phyloP scores from a whole-genome alignment of 2,113 vertebrate genomes.

The Zosterops lateralis region DNA sequence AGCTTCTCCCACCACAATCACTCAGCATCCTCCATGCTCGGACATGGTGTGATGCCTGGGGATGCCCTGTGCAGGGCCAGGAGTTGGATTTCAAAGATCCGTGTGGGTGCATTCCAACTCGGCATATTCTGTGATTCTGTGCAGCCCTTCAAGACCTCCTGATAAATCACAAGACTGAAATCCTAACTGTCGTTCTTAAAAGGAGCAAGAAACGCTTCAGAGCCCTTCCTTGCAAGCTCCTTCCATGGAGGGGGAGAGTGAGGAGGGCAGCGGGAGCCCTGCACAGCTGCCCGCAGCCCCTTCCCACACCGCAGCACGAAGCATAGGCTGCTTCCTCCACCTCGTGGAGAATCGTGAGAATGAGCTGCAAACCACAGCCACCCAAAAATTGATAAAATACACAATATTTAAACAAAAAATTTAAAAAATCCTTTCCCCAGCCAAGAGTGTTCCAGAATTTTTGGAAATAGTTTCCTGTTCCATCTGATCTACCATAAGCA shows the following conservation, averaged over 20 bases:
- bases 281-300: background rate
- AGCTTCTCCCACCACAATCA: fast-evolving
- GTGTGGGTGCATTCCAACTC: fast-evolving
- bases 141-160: background rate
- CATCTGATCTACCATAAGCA: fast-evolving
- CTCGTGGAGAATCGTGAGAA: constrained; percentile 33
- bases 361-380: background rate
- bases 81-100: fast-evolving
- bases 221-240: background rate
- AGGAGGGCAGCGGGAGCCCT: background rate
- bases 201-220: background rate
- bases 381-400: fast-evolving
- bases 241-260: fast-evolving
- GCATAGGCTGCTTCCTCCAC: constrained; percentile 19
- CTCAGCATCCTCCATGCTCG: background rate
- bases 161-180: fast-evolving
- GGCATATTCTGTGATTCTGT: no score
- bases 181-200: fast-evolving
- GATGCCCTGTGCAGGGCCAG: background rate
- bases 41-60: background rate
- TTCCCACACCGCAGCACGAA: fast-evolving
- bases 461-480: background rate
- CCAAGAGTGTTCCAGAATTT: background rate
- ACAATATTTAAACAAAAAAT: background rate
- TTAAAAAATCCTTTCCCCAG: background rate